Base-by-base conservation (phyloP, 1,140 invertebrate species). In the Penaeus japonicus region DNA sequence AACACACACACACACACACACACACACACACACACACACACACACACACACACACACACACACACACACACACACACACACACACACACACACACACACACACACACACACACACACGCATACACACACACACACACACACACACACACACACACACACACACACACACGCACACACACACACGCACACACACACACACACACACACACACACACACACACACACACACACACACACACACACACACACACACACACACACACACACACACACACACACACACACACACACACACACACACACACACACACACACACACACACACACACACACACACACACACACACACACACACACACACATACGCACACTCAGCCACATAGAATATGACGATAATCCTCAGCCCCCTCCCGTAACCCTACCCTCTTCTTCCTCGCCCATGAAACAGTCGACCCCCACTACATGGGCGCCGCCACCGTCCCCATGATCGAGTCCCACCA, bases 401-500 rank as follows among this genome's bases (percentile, higher is more conserved):
- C 78, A 32, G 7, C 12, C 78, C 10, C 10, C 18, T 18, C 32
- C 32, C n/a, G n/a, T n/a, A n/a, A n/a, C n/a, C n/a, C n/a, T n/a
- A n/a, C 12, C 78, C 10, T 1, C 18, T 18, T 20, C 32, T 57
- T 47, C 1, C 35, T 5, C 32, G 1, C 32, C 53, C 78, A 15
- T 15, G 35, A 30, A 78, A 10, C 84, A 89, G 89, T 12, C 4
- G 81, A 89, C 62, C 89, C 90, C 30, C 89, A 94, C 59, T 90
- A 87, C 83, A 35, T 62, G 24, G 84, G 79, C 47, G 87, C 89
- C 39, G 27, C 90, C 3, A 62, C 87, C 20, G 77, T 91, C 2
- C 91, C 89, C 20, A 82, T 91, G 79, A 77, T 88, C 5, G 85
- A 89, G 53, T 95, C 95, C 10, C 97, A 96, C 0, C 97, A 98